A percentile compares a stretch with the other conserved stretches of the same genome.
Evolutionary conservation across 2,797 vertebrate genomes (phyloP).

Genomic region (Sebastes oblongus): DNA sequence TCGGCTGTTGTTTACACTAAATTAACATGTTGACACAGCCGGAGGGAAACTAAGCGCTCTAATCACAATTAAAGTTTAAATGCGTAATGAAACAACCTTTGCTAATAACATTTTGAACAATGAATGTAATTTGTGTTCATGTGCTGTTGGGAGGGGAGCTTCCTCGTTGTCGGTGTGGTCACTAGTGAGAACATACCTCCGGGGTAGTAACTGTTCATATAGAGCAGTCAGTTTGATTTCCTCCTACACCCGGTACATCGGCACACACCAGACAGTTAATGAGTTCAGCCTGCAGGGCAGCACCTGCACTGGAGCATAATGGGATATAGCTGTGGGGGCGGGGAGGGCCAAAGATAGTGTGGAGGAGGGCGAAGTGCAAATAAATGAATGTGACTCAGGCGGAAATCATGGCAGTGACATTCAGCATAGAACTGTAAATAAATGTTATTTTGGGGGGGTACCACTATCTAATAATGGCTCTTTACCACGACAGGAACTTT

Average conservation of each 20-base stretch:
- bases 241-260: neutral
- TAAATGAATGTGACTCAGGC: neutral
- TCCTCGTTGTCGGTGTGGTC: too few species aligned
- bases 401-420: too few species aligned
- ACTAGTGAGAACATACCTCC: neutral
- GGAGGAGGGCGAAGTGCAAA: neutral
- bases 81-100: neutral
- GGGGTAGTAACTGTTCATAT: neutral
- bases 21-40: neutral
- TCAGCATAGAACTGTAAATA: too few species aligned
- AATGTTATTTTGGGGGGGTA: neutral
- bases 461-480: neutral
- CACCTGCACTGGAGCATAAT: neutral
- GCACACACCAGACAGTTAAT: neutral
- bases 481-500: neutral
- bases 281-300: neutral
- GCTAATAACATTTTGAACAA: neutral
- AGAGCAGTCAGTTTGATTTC: neutral
- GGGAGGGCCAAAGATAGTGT: neutral
- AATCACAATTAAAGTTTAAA: conserved; percentile 9
- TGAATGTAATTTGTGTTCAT: neutral
- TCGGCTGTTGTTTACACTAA: neutral
- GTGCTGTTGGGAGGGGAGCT: too few species aligned
- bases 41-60: neutral
- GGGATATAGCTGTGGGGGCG: neutral